Evolutionary conservation across 2,888 invertebrate genomes (phyloP).

Genomic region (Drosophila algonquin): DNA sequence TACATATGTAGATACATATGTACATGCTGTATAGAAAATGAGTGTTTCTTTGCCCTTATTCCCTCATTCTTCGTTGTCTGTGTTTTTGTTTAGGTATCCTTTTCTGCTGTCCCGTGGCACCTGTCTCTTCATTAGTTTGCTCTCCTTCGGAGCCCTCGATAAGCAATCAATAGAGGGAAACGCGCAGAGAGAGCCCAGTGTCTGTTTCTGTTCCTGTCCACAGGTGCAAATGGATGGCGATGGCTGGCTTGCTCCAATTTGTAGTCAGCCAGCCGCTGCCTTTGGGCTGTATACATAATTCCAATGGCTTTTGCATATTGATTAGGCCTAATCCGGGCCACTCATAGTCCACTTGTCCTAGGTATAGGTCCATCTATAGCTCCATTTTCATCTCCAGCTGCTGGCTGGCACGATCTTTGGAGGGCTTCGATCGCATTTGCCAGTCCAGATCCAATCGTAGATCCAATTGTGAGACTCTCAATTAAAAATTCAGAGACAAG

Average conservation of each 20-base stretch:
- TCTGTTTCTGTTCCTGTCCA: constrained; percentile 15
- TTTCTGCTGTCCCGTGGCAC: constrained; percentile 42
- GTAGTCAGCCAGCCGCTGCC: constrained; percentile 15
- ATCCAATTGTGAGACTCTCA: too few relatives aligned
- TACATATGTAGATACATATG: too few relatives aligned
- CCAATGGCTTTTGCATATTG: constrained; percentile 37
- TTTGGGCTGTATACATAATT: neutral
- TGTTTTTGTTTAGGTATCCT: constrained; percentile 8
- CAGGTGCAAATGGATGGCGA: constrained; percentile 58
- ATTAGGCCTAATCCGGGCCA: constrained; percentile 29
- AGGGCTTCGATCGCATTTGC: constrained; percentile 15
- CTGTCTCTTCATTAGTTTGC: constrained; percentile 67
- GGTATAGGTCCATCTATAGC: constrained; percentile 13
- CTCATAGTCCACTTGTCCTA: constrained; percentile 5
- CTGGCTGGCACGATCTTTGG: neutral
- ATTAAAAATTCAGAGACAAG: too few relatives aligned
- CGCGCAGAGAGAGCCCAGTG: neutral
- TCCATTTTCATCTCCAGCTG: constrained; percentile 18
- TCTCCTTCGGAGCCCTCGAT: constrained; percentile 57
- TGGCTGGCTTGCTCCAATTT: constrained; percentile 40
- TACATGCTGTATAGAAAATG: neutral
- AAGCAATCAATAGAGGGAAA: constrained; percentile 53
- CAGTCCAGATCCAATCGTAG: constrained; percentile 1
- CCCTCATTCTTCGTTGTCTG: neutral
- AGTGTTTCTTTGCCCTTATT: neutral